Percentiles rank a stretch among this genome's conserved stretches.
phyloP scores from a whole-genome alignment of 2,797 vertebrate genomes.

The Helarctos malayanus region DNA sequence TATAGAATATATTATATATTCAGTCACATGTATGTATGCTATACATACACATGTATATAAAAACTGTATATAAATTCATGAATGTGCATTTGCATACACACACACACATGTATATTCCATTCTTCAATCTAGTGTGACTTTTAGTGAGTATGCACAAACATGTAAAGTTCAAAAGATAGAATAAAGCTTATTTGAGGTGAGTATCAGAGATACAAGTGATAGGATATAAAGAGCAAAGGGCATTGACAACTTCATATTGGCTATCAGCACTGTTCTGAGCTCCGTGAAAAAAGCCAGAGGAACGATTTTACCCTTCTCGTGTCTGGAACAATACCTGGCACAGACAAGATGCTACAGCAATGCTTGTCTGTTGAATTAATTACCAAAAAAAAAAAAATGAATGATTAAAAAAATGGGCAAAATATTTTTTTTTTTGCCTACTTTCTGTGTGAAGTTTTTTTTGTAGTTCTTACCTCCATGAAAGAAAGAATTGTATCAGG shows the following conservation, averaged over 20 bases:
- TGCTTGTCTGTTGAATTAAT: neutral
- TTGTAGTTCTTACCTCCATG: neutral
- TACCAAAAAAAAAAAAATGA: neutral
- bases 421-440: neutral
- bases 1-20: neutral
- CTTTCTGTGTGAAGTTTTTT: neutral
- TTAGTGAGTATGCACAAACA: neutral
- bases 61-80: neutral
- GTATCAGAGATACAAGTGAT: neutral
- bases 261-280: no score
- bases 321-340: neutral
- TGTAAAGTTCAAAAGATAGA: neutral
- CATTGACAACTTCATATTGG: neutral
- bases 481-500: neutral
- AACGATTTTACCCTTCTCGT: neutral
- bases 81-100: neutral
- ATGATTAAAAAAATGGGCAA: neutral
- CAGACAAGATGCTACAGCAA: neutral
- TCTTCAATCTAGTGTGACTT: neutral
- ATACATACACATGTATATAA: neutral
- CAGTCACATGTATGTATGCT: neutral
- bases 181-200: neutral
- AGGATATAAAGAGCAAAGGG: neutral
- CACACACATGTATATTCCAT: neutral
- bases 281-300: neutral